Conservation (phyloP, 2,888 invertebrate genomes). For the Tetramorium bicarinatum region DNA sequence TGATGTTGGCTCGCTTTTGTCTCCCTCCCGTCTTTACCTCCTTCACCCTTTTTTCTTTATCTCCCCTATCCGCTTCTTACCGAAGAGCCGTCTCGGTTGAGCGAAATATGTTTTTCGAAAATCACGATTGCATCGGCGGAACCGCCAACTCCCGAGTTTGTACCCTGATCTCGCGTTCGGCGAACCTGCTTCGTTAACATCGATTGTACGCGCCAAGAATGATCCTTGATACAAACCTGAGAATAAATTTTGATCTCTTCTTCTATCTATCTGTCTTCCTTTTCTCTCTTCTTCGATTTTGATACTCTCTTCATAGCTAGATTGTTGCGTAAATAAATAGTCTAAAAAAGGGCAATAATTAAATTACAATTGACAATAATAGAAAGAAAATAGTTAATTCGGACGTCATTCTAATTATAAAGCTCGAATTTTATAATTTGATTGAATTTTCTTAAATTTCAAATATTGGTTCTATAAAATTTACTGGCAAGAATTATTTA, state of each 20-base stretch:
- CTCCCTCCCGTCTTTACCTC: not conserved
- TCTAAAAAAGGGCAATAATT: not conserved
- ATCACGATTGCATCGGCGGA: conserved; percentile 20
- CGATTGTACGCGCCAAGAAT: conserved; percentile 22
- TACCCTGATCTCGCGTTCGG: conserved; percentile 2
- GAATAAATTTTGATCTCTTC: not conserved
- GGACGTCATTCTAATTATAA: not conserved
- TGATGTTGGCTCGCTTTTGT: conserved; percentile 51
- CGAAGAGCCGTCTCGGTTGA: conserved; percentile 21
- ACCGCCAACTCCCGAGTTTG: not conserved
- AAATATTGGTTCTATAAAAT: not conserved
- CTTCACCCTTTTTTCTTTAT: conserved; percentile 33
- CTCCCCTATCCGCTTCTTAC: conserved; percentile 8
- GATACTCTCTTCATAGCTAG: not conserved
- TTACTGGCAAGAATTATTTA: not conserved
- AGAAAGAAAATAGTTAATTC: not conserved
- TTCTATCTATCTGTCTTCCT: not conserved
- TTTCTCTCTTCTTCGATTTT: not conserved
- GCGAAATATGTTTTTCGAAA: conserved; percentile 43
- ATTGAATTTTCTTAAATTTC: not conserved
- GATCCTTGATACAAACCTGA: not conserved
- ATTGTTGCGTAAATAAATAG: not conserved
- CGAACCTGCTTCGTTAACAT: conserved; percentile 21
- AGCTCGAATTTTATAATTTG: not conserved
- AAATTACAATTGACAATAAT: not conserved